Evolutionary conservation across 2,888 invertebrate genomes (phyloP).

Genomic region (Spisula solida): DNA sequence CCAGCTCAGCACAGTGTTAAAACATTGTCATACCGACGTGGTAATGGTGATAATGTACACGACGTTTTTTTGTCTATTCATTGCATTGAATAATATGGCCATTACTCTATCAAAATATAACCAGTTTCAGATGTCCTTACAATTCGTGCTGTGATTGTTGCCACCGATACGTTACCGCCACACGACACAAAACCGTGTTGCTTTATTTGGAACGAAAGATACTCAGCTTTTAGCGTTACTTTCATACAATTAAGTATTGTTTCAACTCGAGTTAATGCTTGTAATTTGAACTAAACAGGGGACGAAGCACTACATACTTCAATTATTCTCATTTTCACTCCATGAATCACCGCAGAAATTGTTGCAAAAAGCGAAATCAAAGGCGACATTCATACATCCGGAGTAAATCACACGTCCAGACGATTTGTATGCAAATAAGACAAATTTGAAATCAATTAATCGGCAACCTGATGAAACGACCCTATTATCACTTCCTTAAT

Average conservation of each 20-base stretch:
- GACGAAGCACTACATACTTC: background rate
- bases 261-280: background rate
- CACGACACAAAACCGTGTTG: background rate
- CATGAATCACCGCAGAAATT: conserved; percentile 29
- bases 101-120: too few species aligned
- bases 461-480: conserved; percentile 52
- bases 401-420: conserved; percentile 44
- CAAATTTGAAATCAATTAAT: conserved; percentile 62
- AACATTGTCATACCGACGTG: too few species aligned
- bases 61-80: too few species aligned
- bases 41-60: too few species aligned
- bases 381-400: conserved; percentile 42
- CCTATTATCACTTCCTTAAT: conserved; percentile 53
- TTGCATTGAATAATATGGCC: too few species aligned
- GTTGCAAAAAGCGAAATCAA: conserved; percentile 45
- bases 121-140: too few species aligned
- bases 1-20: too few species aligned
- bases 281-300: conserved; percentile 27
- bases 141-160: too few species aligned
- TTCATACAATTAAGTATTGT: conserved; percentile 21
- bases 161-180: too few species aligned
- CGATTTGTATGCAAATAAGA: conserved; percentile 66
- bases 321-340: conserved; percentile 23
- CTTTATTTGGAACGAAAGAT: background rate
- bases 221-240: background rate